These are phyloP conservation scores for Apis dorsata DNA, from an alignment of 1,140 invertebrate species.

Conservation along the genomic window DNA sequence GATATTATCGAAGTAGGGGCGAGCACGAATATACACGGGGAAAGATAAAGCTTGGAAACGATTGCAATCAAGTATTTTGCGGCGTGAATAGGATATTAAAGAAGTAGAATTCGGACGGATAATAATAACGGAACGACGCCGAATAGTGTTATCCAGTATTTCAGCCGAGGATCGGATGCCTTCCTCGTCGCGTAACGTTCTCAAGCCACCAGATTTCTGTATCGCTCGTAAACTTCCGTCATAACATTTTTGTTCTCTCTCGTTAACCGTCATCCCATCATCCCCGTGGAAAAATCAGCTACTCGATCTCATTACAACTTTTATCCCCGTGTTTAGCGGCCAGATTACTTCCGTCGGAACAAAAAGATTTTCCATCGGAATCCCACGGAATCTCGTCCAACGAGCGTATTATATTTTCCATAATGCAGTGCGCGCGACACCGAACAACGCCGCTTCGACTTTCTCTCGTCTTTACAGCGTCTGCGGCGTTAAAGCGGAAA, in stretches of 20 bases:
- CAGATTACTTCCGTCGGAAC: constrained; percentile 45
- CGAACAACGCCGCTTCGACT: background rate
- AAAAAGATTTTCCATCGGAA: constrained; percentile 45
- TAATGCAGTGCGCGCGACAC: constrained; percentile 1
- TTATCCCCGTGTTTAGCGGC: constrained; percentile 44
- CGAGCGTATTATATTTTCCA: constrained; percentile 55
- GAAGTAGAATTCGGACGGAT: background rate
- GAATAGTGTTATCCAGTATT: constrained; percentile 1
- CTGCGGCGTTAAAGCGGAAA: constrained; percentile 10
- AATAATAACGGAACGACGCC: background rate
- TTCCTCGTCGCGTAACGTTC: background rate
- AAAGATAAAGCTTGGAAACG: background rate
- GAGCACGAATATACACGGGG: too few relatives aligned
- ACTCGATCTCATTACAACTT: constrained; percentile 58
- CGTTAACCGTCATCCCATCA: background rate
- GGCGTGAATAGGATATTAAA: background rate
- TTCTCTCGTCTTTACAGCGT: constrained; percentile 1
- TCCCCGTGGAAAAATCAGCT: constrained; percentile 24
- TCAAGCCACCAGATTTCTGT: constrained; percentile 8
- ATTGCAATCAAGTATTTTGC: background rate
- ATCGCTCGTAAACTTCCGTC: constrained; percentile 40
- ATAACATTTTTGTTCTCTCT: constrained; percentile 27
- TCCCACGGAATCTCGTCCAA: background rate
- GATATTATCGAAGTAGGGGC: too few relatives aligned
- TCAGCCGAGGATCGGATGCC: background rate